phyloP scores from a whole-genome alignment of 2,888 invertebrate species.

The Psococerastis gibbosa region DNA sequence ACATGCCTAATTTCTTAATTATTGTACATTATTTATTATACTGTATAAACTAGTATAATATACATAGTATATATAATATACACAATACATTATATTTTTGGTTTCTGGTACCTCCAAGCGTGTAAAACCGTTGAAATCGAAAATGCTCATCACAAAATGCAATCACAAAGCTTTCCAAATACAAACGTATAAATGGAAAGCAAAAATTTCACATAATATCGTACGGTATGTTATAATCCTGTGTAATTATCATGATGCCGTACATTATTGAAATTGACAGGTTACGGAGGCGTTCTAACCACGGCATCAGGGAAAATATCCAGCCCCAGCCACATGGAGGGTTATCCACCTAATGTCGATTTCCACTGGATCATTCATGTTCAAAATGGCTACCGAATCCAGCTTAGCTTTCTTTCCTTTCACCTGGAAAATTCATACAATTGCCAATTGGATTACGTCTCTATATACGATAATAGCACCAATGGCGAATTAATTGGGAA shows the following conservation, averaged over 20 bases:
- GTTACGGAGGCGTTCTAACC: conserved; percentile 56
- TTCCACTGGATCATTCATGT: conserved; percentile 65
- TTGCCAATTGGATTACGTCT: no score
- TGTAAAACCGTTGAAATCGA: no score
- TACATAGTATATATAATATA: no score
- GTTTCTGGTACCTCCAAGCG: no score
- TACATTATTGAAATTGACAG: conserved; percentile 20
- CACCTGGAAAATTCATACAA: not conserved
- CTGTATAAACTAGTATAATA: no score
- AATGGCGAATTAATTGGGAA: conserved; percentile 26
- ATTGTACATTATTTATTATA: no score
- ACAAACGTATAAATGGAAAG: no score
- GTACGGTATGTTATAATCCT: not conserved
- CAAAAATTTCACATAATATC: no score
- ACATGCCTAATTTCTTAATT: no score
- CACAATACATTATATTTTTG: no score
- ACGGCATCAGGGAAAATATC: conserved; percentile 39
- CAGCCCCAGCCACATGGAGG: conserved; percentile 36
- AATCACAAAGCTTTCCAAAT: no score
- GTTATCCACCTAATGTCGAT: conserved; percentile 28
- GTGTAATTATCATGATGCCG: conserved; percentile 11
- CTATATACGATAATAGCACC: conserved; percentile 34
- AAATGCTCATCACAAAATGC: no score
- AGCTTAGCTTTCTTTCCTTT: not conserved
- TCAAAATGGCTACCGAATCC: conserved; percentile 29